These are phyloP conservation scores for Latrodectus hesperus DNA, from an alignment of 2,888 invertebrate species.

Conservation along the genomic window DNA sequence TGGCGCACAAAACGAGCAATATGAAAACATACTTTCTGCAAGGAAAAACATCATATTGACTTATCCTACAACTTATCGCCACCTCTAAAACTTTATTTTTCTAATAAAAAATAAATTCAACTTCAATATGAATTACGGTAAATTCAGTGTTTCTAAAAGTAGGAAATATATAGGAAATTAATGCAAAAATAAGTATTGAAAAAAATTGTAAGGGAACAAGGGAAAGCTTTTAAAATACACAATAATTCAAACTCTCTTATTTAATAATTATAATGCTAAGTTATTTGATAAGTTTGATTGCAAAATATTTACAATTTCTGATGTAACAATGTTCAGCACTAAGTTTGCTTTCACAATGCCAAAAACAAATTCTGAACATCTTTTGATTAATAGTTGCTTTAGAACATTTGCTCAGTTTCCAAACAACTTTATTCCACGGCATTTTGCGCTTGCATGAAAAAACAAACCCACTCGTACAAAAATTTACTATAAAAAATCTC, in stretches of 20 bases:
- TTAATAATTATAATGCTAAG: background rate
- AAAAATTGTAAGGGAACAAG: no score
- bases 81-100: background rate
- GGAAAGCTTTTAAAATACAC: no score
- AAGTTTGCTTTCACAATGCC: background rate
- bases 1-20: conserved; percentile 40
- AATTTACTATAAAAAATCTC: background rate
- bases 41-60: conserved; percentile 1
- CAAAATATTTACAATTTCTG: background rate
- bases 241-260: no score
- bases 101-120: background rate
- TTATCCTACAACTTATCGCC: background rate
- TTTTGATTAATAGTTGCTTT: background rate
- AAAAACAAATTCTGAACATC: background rate
- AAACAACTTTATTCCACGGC: background rate
- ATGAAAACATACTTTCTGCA: conserved; percentile 1
- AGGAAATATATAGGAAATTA: no score
- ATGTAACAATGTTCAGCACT: background rate
- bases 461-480: background rate
- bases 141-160: no score
- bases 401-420: background rate
- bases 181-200: no score
- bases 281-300: background rate
- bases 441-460: conserved; percentile 3
- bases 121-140: no score